Evolutionary conservation across 2,888 invertebrate genomes (phyloP).

Genomic region (Caenorhabditis zanzibari): DNA sequence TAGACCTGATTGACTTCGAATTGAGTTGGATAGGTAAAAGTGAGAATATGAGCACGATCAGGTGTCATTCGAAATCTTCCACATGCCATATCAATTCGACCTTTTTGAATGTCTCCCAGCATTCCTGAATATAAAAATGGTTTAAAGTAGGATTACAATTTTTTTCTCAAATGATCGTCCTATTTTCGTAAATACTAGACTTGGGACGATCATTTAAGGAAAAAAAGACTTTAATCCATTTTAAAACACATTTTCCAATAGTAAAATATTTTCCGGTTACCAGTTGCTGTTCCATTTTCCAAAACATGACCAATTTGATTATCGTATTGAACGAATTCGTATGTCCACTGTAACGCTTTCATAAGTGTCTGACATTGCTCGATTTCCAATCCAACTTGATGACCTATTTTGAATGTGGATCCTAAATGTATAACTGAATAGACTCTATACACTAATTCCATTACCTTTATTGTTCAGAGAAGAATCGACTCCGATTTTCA

Average conservation of each 20-base stretch:
- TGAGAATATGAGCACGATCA: constrained; percentile 51
- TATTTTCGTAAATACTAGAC: too few species aligned
- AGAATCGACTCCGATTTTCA: constrained; percentile 61
- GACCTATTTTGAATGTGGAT: constrained; percentile 55
- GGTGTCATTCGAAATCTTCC: constrained; percentile 66
- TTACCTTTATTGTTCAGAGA: constrained; percentile 64
- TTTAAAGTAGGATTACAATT: too few species aligned
- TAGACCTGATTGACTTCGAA: constrained; percentile 66
- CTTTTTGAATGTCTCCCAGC: constrained; percentile 63
- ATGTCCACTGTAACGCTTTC: constrained; percentile 56
- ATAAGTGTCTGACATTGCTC: constrained; percentile 65
- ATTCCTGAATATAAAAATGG: constrained; percentile 40
- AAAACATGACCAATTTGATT: constrained; percentile 60
- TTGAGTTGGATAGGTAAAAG: constrained; percentile 64
- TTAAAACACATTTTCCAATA: too few species aligned
- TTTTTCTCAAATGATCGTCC: too few species aligned
- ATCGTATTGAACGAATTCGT: constrained; percentile 57
- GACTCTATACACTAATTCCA: not conserved
- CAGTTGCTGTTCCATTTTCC: constrained; percentile 63
- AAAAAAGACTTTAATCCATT: too few species aligned
- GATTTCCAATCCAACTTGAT: constrained; percentile 58
- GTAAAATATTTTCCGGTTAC: constrained; percentile 11
- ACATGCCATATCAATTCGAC: constrained; percentile 63
- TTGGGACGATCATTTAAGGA: too few species aligned
- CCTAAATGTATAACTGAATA: constrained; percentile 34